Percentiles rank a stretch among this genome's conserved stretches.
Evolutionary conservation across 2,888 invertebrate species (phyloP).

Genomic region (Cerastis rubricosa): DNA sequence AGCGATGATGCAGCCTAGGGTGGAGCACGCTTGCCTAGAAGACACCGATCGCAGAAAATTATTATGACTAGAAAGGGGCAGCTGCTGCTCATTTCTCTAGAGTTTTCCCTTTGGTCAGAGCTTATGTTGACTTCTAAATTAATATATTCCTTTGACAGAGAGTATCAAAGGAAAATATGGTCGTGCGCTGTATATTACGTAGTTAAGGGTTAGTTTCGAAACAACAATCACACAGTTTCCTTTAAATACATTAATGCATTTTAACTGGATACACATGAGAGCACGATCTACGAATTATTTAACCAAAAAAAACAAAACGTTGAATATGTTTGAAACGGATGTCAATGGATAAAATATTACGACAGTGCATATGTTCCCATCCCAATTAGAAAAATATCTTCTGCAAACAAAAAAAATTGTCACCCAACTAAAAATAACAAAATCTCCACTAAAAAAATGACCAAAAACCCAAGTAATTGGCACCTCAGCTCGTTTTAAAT

Average conservation of each 20-base stretch:
- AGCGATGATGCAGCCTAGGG: no score
- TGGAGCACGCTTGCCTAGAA: no score
- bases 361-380: neutral
- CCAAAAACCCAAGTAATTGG: constrained; percentile 70
- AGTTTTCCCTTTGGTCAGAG: neutral
- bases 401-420: neutral
- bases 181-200: neutral
- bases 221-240: neutral
- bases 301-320: neutral
- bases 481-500: constrained; percentile 75
- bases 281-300: neutral
- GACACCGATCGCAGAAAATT: neutral
- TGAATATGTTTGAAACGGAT: neutral
- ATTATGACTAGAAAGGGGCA: neutral
- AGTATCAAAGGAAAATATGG: neutral
- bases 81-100: neutral
- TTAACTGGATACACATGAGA: neutral
- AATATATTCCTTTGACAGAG: neutral
- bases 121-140: neutral
- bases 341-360: neutral
- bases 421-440: constrained; percentile 39
- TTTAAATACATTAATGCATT: neutral
- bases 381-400: constrained; percentile 11
- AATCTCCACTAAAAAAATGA: constrained; percentile 40
- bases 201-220: no score